These are phyloP conservation scores for Aphrophora alni DNA, from an alignment of 2,888 invertebrate species.

Conservation along the genomic window DNA sequence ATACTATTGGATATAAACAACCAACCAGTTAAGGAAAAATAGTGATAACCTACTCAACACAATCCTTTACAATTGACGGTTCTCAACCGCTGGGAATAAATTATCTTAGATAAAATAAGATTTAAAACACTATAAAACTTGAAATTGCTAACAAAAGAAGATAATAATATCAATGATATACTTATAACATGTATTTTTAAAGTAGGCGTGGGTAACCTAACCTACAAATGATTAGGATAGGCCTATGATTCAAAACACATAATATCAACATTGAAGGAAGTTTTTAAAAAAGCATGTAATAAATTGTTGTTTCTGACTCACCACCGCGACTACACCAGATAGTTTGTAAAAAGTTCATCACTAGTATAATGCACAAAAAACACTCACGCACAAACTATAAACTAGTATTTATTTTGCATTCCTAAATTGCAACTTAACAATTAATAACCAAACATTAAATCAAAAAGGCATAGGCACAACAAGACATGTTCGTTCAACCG, in stretches of 20 bases:
- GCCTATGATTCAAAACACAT: not conserved
- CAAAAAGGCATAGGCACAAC: not conserved
- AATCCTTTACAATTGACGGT: no score
- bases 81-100: no score
- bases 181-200: not conserved
- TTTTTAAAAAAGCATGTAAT: not conserved
- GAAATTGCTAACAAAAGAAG: no score
- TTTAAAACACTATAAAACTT: no score
- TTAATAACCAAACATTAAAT: not conserved
- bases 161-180: no score
- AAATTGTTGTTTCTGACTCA: not conserved
- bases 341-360: not conserved
- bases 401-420: not conserved
- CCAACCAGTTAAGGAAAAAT: no score
- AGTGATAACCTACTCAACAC: no score
- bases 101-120: no score
- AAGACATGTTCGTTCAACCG: not conserved
- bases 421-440: not conserved
- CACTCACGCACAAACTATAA: not conserved
- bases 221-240: not conserved
- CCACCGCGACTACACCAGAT: not conserved
- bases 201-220: conserved; percentile 2
- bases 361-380: not conserved
- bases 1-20: no score
- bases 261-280: not conserved